Percentiles rank a stretch among this genome's conserved stretches.
phyloP scores from a whole-genome alignment of 2,797 vertebrate species.

The Helarctos malayanus region DNA sequence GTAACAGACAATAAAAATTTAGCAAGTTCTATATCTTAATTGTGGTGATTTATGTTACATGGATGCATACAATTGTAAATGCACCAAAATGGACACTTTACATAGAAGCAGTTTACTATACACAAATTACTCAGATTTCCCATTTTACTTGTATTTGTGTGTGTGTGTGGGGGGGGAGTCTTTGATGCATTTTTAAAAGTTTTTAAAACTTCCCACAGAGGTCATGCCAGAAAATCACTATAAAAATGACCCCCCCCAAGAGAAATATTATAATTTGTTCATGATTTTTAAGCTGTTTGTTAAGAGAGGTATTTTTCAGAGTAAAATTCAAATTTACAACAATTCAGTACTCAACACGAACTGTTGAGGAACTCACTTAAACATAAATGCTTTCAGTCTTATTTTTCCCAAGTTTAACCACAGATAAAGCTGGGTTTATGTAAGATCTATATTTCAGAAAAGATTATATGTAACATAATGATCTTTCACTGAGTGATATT shows the following conservation, averaged over 20 bases:
- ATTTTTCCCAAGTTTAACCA: background rate
- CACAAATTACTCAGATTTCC: background rate
- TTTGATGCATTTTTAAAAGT: background rate
- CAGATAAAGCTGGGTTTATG: conserved; percentile 11
- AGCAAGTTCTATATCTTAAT: background rate
- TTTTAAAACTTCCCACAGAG: background rate
- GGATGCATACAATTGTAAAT: background rate
- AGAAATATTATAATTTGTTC: background rate
- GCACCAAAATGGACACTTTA: background rate
- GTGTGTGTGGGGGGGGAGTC: background rate
- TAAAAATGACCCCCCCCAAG: background rate
- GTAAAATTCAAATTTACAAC: background rate
- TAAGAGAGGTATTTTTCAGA: background rate
- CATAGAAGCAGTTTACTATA: background rate
- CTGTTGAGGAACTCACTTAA: background rate
- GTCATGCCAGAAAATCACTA: background rate
- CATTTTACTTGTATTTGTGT: background rate
- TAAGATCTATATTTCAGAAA: background rate
- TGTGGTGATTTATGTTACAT: background rate
- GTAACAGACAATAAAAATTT: background rate
- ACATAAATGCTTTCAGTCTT: background rate
- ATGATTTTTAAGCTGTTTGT: background rate
- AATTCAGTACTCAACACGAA: background rate
- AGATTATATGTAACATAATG: background rate
- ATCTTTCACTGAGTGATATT: background rate